Percentiles rank a stretch among this genome's conserved stretches.
Evolutionary conservation across 2,888 invertebrate genomes (phyloP).

Genomic region (Linhomoeus sp.): DNA sequence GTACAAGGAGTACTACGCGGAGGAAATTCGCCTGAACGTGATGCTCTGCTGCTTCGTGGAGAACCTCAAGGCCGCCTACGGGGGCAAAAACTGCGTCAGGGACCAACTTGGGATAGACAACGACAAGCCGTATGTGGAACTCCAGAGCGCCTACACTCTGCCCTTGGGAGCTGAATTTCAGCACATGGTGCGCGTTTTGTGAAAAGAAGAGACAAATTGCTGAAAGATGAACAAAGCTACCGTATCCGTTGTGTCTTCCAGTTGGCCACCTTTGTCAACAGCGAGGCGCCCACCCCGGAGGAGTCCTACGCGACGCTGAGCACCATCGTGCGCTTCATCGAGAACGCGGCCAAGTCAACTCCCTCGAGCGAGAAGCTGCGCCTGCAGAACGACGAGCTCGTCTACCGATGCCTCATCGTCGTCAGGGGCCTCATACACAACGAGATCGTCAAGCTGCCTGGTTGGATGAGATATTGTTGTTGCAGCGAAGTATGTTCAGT

Average conservation of each 20-base stretch:
- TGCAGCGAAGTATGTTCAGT: too few relatives aligned
- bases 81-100: neutral
- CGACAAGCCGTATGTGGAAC: neutral
- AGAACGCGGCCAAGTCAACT: neutral
- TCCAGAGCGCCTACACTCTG: neutral
- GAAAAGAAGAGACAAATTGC: too few relatives aligned
- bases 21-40: neutral
- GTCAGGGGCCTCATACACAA: slow-evolving; percentile 1
- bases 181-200: neutral
- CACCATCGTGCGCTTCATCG: neutral
- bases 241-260: neutral
- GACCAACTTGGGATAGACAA: neutral
- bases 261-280: neutral
- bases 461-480: too few relatives aligned
- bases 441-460: slow-evolving; percentile 1
- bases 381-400: neutral
- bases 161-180: slow-evolving; percentile 2
- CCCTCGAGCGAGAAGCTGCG: too few relatives aligned
- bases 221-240: too few relatives aligned
- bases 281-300: neutral
- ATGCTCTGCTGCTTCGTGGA: neutral
- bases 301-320: neutral
- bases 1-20: neutral
- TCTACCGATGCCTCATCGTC: neutral
- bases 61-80: neutral